A percentile compares a stretch with the other conserved stretches of the same genome.
Conservation (phyloP, 2,797 vertebrate species). For the Ctenopoma kingsleyae region DNA sequence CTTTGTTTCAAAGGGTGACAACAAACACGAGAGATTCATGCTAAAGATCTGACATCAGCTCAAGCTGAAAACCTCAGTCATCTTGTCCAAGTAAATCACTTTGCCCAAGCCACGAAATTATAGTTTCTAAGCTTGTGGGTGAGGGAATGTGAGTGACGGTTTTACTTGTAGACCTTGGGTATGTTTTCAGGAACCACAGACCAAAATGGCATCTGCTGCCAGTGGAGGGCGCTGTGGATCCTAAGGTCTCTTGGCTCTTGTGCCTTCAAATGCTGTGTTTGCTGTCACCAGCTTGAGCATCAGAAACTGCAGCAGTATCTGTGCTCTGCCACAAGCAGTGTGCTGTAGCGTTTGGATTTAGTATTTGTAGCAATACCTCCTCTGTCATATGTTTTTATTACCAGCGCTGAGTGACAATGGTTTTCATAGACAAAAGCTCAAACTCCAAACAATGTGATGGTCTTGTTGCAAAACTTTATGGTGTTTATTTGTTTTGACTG, state of each 20-base stretch:
- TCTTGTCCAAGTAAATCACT: constrained; percentile 64
- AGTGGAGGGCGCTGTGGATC: constrained; percentile 78
- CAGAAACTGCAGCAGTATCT: constrained; percentile 26
- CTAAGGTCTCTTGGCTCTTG: constrained; percentile 30
- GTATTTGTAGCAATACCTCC: constrained; percentile 10
- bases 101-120: constrained; percentile 83
- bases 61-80: constrained; percentile 70
- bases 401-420: constrained; percentile 20
- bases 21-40: constrained; percentile 50
- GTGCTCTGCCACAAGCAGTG: constrained; percentile 6
- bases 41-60: constrained; percentile 60
- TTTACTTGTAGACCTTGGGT: constrained; percentile 82
- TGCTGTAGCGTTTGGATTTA: constrained; percentile 25
- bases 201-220: constrained; percentile 36
- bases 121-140: constrained; percentile 82
- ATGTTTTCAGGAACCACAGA: constrained; percentile 79
- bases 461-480: constrained; percentile 26
- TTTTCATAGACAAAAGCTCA: constrained; percentile 20
- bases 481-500: constrained; percentile 29
- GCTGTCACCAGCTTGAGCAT: constrained; percentile 23
- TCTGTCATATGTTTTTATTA: constrained; percentile 26
- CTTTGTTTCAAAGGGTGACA: constrained; percentile 45
- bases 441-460: constrained; percentile 41
- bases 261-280: constrained; percentile 2
- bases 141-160: constrained; percentile 77